Base-by-base conservation (phyloP, 2,797 vertebrate species). In the Graptemys geographica region DNA sequence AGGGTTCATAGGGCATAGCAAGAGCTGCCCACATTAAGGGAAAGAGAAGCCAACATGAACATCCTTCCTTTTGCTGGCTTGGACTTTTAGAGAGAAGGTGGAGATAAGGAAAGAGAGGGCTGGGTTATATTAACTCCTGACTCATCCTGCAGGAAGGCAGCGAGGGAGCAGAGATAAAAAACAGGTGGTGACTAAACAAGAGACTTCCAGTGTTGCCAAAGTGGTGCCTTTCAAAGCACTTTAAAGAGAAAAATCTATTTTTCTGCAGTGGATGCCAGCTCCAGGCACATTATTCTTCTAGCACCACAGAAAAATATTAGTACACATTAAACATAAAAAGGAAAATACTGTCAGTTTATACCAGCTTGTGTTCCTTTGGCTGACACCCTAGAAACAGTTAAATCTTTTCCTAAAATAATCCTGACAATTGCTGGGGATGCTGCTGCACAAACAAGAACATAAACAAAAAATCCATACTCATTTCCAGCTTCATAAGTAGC, bases 401-500 rank as follows among this genome's bases (percentile, higher is more conserved):
- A 57, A 1, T 27, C 27, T 1, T 2, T 84, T 88, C 84, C 47
- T 15, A 41, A 9, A 4, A 8, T 2, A 15, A 41, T 25, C 84
- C 82, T 95, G 88, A 57, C 16, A 23, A 31, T 85, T 91, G 59
- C 65, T 74, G 83, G 95, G 56, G 62, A 93, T 86, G 93, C 93
- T 96, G 89, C 81, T 95, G 19, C 81, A 21, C 69, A 93, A 95
- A 92, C 33, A 93, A 86, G 72, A 65, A 92, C 81, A 90, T 56
- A 90, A 92, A 65, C 9, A 47, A 76, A 72, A 91, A 57, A 87
- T 28, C 85, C 94, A 69, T 83, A 81, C 31, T 96, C 4, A 0
- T 96, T 95, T 97, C 87, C 90, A 92, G 69, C 78, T 92, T 27
- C 91, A 37, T 86, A 72, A 91, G 82, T 59, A 96, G 85, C 69